A percentile compares a stretch with the other conserved stretches of the same genome.
These are phyloP conservation scores for Urocitellus parryii DNA, from an alignment of 2,113 vertebrate genomes.

Conservation along the genomic window DNA sequence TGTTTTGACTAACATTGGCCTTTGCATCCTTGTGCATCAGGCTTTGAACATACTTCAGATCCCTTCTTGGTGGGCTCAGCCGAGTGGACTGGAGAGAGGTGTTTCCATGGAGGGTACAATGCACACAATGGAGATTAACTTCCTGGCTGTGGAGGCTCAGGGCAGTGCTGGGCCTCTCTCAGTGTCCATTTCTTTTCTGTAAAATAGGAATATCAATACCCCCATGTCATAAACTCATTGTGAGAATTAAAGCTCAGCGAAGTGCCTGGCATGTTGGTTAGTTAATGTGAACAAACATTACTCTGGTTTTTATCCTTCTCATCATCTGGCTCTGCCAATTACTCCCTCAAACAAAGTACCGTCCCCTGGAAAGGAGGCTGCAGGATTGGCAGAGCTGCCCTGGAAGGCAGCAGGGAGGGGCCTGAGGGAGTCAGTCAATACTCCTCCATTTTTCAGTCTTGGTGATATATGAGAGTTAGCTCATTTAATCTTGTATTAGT, in stretches of 20 bases:
- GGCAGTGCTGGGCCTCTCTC: neutral
- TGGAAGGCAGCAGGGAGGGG: neutral
- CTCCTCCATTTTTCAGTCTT: neutral
- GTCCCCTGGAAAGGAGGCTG: neutral
- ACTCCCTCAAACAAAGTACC: neutral
- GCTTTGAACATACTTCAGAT: neutral
- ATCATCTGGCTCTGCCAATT: neutral
- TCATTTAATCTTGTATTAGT: neutral
- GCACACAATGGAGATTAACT: neutral
- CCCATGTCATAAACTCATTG: neutral
- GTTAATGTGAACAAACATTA: neutral
- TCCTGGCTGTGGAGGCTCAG: neutral
- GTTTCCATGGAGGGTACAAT: neutral
- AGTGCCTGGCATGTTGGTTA: neutral
- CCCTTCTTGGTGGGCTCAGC: neutral
- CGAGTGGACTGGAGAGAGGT: neutral
- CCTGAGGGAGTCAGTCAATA: neutral
- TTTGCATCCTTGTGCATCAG: neutral
- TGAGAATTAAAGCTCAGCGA: constrained; percentile 17
- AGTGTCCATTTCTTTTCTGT: neutral
- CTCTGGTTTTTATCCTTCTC: neutral
- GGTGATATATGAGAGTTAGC: neutral
- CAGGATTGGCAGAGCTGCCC: neutral
- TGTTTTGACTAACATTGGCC: neutral
- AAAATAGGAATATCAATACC: neutral